These are phyloP conservation scores for Abramis brama DNA, from an alignment of 2,113 vertebrate genomes.

Conservation along the genomic window DNA sequence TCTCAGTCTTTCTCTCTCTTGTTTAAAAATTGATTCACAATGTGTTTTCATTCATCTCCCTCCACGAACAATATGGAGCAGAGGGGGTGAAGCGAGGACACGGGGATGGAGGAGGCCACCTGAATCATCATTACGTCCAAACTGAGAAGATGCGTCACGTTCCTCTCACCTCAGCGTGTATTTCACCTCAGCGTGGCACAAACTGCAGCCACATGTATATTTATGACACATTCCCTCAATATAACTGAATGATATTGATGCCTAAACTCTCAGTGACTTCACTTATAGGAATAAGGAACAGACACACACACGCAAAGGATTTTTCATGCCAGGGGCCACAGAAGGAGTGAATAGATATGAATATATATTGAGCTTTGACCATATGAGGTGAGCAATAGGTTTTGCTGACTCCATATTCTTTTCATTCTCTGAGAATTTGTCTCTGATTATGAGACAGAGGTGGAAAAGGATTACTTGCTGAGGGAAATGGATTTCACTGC, in stretches of 20 bases:
- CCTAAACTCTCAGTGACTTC: neutral
- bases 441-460: slow-evolving; percentile 36
- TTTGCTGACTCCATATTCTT: slow-evolving; percentile 44
- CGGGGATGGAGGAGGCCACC: neutral
- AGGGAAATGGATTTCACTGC: slow-evolving; percentile 34
- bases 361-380: slow-evolving; percentile 32
- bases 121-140: slow-evolving; percentile 13
- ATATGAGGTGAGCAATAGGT: slow-evolving; percentile 12
- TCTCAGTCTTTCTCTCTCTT: slow-evolving; percentile 37
- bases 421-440: neutral
- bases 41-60: neutral
- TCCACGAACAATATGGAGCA: neutral
- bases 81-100: slow-evolving; percentile 40
- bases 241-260: slow-evolving; percentile 13
- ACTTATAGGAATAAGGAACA: neutral
- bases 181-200: neutral
- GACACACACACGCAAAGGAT: neutral
- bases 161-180: neutral
- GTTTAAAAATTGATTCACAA: slow-evolving; percentile 41
- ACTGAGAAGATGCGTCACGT: neutral
- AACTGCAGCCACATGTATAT: slow-evolving; percentile 26
- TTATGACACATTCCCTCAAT: neutral
- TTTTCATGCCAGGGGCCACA: neutral
- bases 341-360: slow-evolving; percentile 23
- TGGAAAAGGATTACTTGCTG: slow-evolving; percentile 31